Evolutionary conservation across 2,797 vertebrate species (phyloP).

Genomic region (Trichosurus vulpecula): DNA sequence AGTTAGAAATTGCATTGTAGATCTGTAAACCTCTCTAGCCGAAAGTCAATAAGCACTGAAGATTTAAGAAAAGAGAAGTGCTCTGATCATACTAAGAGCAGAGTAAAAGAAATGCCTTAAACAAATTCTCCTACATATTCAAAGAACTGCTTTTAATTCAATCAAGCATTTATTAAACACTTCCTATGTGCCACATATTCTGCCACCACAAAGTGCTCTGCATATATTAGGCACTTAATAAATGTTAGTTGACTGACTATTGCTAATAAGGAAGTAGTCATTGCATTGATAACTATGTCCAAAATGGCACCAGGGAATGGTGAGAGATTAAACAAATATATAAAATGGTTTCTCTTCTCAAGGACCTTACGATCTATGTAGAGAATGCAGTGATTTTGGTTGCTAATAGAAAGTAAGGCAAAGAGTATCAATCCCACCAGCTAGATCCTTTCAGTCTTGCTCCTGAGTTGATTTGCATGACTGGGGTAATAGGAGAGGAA

Average conservation of each 20-base stretch:
- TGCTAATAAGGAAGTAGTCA: neutral
- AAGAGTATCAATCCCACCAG: neutral
- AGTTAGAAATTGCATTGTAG: neutral
- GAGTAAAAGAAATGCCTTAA: neutral
- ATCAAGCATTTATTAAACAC: neutral
- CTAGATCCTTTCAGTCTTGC: neutral
- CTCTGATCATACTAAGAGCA: neutral
- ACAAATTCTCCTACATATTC: neutral
- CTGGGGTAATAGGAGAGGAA: too few relatives aligned
- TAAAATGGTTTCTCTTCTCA: neutral
- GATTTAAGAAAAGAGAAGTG: neutral
- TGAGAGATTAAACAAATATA: neutral
- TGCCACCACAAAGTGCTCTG: neutral
- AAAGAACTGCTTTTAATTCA: neutral
- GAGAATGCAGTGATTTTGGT: neutral
- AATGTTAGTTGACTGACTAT: neutral
- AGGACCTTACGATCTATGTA: neutral
- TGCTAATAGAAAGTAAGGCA: neutral
- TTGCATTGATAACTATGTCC: neutral
- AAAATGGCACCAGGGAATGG: neutral
- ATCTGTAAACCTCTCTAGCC: neutral
- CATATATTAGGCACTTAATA: neutral
- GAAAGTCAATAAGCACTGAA: neutral
- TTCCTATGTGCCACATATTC: neutral
- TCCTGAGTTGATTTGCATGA: neutral